These are phyloP conservation scores for Ooceraea biroi DNA, from an alignment of 1,140 invertebrate genomes.

Conservation along the genomic window DNA sequence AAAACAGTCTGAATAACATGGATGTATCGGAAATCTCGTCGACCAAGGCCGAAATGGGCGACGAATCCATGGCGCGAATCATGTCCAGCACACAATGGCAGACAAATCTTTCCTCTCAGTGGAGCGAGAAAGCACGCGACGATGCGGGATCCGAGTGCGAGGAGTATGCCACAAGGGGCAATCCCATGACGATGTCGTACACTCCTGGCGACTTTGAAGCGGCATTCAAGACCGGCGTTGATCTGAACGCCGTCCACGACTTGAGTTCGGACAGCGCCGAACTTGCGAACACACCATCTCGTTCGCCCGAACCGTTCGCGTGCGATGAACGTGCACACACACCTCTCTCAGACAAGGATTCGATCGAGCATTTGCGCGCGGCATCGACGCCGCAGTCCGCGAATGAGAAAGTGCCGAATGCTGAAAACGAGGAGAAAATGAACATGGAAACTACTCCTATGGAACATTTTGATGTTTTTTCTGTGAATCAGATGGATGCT, in stretches of 20 bases:
- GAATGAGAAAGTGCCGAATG: not conserved
- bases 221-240: conserved; percentile 87
- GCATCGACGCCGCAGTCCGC: conserved; percentile 18
- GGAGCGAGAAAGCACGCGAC: conserved; percentile 68
- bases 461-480: too few species aligned
- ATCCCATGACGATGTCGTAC: conserved; percentile 91
- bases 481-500: too few species aligned
- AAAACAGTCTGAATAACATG: conserved; percentile 60
- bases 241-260: conserved; percentile 89
- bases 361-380: not conserved
- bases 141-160: conserved; percentile 68
- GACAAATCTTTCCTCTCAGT: conserved; percentile 68
- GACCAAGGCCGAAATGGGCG: conserved; percentile 86
- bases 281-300: not conserved
- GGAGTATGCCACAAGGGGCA: conserved; percentile 79
- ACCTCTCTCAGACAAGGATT: not conserved
- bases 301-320: not conserved
- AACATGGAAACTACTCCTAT: too few species aligned
- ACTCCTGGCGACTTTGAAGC: conserved; percentile 89
- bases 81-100: conserved; percentile 75
- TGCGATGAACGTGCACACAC: not conserved
- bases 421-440: not conserved
- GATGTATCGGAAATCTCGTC: conserved; percentile 86
- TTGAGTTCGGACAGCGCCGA: conserved; percentile 76
- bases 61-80: conserved; percentile 82